phyloP scores from a whole-genome alignment of 2,113 vertebrate species.

The Nycticorax nycticorax region DNA sequence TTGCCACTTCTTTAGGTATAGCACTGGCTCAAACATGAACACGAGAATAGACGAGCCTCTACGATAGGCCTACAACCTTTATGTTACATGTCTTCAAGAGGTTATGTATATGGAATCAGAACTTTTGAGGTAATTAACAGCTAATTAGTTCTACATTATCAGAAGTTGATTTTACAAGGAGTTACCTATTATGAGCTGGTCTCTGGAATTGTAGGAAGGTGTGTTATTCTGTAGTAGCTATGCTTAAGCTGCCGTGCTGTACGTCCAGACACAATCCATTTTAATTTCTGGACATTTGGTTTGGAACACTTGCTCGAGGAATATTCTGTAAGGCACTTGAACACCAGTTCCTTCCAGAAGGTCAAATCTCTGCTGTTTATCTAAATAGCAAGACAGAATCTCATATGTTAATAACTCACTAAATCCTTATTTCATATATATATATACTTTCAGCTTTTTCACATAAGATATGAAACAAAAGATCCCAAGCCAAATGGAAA shows the following conservation, averaged over 20 bases:
- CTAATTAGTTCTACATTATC: background rate
- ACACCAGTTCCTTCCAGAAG: conserved; percentile 87
- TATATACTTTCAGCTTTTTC: background rate
- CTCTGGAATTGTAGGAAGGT: conserved; percentile 96
- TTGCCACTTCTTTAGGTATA: background rate
- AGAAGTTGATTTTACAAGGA: background rate
- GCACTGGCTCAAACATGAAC: background rate
- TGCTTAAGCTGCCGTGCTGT: conserved; percentile 91
- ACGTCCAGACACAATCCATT: conserved; percentile 94
- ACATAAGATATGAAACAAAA: background rate
- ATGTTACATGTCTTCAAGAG: background rate
- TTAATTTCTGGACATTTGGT: conserved; percentile 89
- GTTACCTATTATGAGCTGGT: conserved; percentile 72
- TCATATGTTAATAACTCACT: background rate
- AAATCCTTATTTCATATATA: background rate
- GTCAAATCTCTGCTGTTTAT: conserved; percentile 85
- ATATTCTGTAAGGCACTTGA: conserved; percentile 92
- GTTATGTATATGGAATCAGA: background rate
- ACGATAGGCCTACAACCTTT: background rate
- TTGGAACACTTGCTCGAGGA: conserved; percentile 88
- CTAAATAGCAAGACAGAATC: conserved; percentile 64
- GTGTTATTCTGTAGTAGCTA: conserved; percentile 92
- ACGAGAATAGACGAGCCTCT: background rate
- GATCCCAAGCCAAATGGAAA: background rate
- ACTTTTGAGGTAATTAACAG: background rate